Conservation (phyloP, 2,113 vertebrate species). For the Dunckerocampus dactyliophorus region DNA sequence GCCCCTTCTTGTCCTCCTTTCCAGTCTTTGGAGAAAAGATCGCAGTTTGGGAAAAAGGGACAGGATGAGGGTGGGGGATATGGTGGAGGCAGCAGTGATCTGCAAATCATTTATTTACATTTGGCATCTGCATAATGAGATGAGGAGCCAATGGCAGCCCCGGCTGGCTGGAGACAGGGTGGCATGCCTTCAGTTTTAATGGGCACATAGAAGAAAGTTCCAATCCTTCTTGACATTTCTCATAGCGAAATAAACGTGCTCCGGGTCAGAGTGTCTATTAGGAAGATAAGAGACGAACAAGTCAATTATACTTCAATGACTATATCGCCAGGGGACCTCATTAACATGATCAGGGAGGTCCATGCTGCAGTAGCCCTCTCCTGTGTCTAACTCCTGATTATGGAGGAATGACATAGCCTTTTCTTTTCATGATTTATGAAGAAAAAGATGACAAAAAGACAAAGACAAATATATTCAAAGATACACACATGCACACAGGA, state of each 20-base stretch:
- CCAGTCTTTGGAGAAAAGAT: slow-evolving; percentile 20
- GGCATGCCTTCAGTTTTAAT: slow-evolving; percentile 98
- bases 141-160: slow-evolving; percentile 77
- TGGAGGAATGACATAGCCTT: slow-evolving; percentile 88
- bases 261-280: slow-evolving; percentile 96
- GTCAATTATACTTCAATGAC: slow-evolving; percentile 99
- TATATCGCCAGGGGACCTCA: slow-evolving; percentile 98
- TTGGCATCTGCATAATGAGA: slow-evolving; percentile 92
- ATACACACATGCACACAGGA: slow-evolving; percentile 23
- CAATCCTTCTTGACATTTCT: slow-evolving; percentile 98
- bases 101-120: slow-evolving; percentile 84
- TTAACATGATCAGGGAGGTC: slow-evolving; percentile 95
- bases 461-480: slow-evolving; percentile 53
- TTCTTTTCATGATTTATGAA: slow-evolving; percentile 60
- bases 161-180: slow-evolving; percentile 86
- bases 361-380: slow-evolving; percentile 80
- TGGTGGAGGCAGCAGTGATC: slow-evolving; percentile 55
- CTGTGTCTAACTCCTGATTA: slow-evolving; percentile 86
- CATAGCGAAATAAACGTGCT: slow-evolving; percentile 91
- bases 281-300: slow-evolving; percentile 96
- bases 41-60: slow-evolving; percentile 42
- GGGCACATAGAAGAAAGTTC: slow-evolving; percentile 86
- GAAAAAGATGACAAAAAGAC: slow-evolving; percentile 39
- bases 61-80: slow-evolving; percentile 16
- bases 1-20: slow-evolving; percentile 48